Percentiles rank a stretch among this genome's conserved stretches.
Evolutionary conservation across 2,797 vertebrate species (phyloP).

Genomic region (Argentina silus): DNA sequence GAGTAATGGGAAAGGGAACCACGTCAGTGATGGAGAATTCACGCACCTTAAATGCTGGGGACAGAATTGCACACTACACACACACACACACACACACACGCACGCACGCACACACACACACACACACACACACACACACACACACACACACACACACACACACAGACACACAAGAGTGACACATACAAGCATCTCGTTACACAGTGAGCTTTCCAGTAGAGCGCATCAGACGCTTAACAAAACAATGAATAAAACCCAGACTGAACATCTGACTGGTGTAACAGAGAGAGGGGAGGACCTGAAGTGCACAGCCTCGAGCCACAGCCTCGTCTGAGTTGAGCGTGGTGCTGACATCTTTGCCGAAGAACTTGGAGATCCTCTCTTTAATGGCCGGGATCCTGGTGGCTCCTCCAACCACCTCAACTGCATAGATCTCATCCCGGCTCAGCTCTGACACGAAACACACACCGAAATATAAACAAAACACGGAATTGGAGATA

Average conservation of each 20-base stretch:
- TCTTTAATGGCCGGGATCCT: conserved; percentile 95
- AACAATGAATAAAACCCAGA: background rate
- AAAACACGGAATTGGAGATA: background rate
- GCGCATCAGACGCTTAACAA: background rate
- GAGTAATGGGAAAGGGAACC: conserved; percentile 91
- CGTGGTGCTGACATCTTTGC: conserved; percentile 95
- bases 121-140: conserved; percentile 35
- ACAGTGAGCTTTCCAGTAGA: background rate
- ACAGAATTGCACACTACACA: conserved; percentile 94
- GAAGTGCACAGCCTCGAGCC: conserved; percentile 91
- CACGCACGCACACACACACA: conserved; percentile 25
- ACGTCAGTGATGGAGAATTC: conserved; percentile 97
- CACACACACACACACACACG: conserved; percentile 38
- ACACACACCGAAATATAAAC: background rate
- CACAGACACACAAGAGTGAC: conserved; percentile 17
- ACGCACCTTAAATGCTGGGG: conserved; percentile 97
- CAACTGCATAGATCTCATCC: conserved; percentile 94
- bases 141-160: conserved; percentile 34
- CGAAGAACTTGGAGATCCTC: conserved; percentile 89
- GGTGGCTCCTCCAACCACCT: conserved; percentile 93
- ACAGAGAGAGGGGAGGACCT: conserved; percentile 72
- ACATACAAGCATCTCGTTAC: conserved; percentile 13
- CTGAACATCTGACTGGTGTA: too few species aligned
- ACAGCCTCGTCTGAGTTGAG: conserved; percentile 97
- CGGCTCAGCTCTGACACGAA: conserved; percentile 85